A percentile compares a stretch with the other conserved stretches of the same genome.
phyloP scores from a whole-genome alignment of 2,888 invertebrate genomes.

The Mallateleia sp. region DNA sequence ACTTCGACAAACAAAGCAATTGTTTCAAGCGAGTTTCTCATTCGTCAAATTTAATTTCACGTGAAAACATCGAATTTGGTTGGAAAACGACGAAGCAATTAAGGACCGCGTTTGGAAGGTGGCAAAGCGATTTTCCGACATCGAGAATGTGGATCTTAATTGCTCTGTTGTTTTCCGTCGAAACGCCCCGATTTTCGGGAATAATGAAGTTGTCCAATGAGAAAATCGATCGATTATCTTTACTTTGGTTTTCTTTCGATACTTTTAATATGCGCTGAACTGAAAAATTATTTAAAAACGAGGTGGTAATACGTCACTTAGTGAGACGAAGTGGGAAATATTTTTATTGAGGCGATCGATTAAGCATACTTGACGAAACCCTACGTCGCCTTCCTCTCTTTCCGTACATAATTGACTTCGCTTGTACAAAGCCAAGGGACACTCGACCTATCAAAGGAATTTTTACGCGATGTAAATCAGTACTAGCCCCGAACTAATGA shows the following conservation, averaged over 20 bases:
- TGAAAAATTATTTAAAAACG: not conserved
- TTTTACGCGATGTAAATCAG: constrained; percentile 80
- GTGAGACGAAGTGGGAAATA: not conserved
- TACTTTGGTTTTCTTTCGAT: not conserved
- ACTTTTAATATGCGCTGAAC: not conserved
- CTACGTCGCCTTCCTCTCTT: constrained; percentile 80
- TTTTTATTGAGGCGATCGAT: constrained; percentile 50
- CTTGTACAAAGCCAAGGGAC: constrained; percentile 68
- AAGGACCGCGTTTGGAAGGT: no score
- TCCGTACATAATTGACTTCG: constrained; percentile 84
- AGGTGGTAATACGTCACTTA: not conserved
- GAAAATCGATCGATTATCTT: not conserved
- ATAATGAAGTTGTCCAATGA: not conserved
- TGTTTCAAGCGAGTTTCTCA: no score
- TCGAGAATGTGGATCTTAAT: not conserved
- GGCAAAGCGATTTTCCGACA: no score
- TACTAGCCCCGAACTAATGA: constrained; percentile 69
- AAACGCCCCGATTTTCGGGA: not conserved
- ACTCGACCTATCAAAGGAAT: constrained; percentile 81
- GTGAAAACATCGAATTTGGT: no score
- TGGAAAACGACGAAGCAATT: no score
- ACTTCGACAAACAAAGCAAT: no score
- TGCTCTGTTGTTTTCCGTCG: not conserved
- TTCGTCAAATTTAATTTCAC: no score
- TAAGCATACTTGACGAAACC: constrained; percentile 83